Base-by-base conservation (phyloP, 2,888 invertebrate genomes). In the Aspidiotus destructor region DNA sequence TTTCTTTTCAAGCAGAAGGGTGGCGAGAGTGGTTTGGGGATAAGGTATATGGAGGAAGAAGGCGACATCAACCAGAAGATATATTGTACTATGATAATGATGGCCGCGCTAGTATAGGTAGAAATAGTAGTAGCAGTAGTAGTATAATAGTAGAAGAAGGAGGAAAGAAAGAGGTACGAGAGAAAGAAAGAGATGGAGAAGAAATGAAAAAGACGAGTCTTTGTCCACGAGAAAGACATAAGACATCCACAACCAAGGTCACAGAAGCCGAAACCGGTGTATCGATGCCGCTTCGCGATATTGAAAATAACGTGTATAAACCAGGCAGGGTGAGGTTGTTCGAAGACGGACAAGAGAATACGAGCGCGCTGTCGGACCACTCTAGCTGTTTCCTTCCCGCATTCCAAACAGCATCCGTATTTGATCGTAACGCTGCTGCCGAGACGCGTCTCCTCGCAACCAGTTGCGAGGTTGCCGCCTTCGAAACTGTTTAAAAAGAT, bases 281-380 rank as follows among this genome's bases (percentile, higher is more conserved):
- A n/a, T n/a, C 5, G 13, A 52, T 52, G 13, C 52, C 52, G 52
- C n/a, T 3, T 6, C 41, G 41, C 10, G 61, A 61, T 16, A 62
- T 16, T 54, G 41, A 15, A 15, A 55, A 15, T 13, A 9, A 55
- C 61, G 28, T 28, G 17, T 7, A 15, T 8, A 63, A 42, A n/a
- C 28, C 28, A 5, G 42, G n/a, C 64, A 8, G 17, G 11, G 57
- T 8, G 57, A 15, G 28, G 28, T n/a, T n/a, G n/a, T n/a, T n/a
- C 15, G 60, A 40, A 60, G 44, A 61, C 61, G 61, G 61, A 61
- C 61, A 61, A 61, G 61, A 61, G 61, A 48, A 61, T 61, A 61
- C 41, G 61, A 61, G 61, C 42, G n/a, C n/a, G 44, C 44, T 61
- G 61, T 61, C 61, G 61, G 61, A 61, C 61, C 61, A 61, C n/a